Conservation (phyloP, 2,797 vertebrate genomes). For the Syngnathus rostellatus region DNA sequence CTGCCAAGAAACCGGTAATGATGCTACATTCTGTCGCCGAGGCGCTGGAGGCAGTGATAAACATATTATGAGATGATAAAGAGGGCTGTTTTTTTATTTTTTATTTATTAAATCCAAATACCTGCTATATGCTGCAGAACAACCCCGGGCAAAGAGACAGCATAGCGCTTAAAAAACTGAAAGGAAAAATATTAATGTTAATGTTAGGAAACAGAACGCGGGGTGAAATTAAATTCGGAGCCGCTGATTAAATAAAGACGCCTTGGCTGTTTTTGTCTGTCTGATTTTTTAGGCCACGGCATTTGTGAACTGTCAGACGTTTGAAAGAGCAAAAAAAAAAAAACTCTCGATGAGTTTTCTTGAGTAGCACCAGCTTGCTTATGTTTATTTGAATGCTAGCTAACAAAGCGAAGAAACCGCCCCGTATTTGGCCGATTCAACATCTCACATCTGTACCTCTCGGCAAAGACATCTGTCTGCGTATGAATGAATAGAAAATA, state of each 20-base stretch:
- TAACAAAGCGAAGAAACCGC: conserved; percentile 26
- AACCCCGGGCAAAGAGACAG: conserved; percentile 14
- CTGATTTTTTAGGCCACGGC: conserved; percentile 49
- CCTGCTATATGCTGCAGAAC: conserved; percentile 34
- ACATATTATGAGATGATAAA: conserved; percentile 56
- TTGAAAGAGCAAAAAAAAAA: conserved; percentile 22
- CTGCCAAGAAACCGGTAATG: conserved; percentile 46
- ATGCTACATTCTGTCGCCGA: conserved; percentile 34
- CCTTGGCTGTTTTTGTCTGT: conserved; percentile 31
- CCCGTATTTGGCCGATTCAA: conserved; percentile 12
- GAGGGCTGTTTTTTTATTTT: conserved; percentile 20
- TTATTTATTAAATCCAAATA: conserved; percentile 21
- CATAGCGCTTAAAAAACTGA: conserved; percentile 16
- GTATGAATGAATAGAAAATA: conserved; percentile 6
- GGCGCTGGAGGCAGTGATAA: conserved; percentile 51
- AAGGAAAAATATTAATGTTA: conserved; percentile 24
- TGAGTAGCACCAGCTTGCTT: conserved; percentile 34
- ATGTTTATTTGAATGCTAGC: conserved; percentile 40
- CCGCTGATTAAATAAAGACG: conserved; percentile 23
- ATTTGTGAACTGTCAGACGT: conserved; percentile 47
- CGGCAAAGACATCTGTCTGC: conserved; percentile 22
- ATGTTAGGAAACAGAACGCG: conserved; percentile 15
- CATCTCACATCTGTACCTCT: conserved; percentile 19
- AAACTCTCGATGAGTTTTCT: conserved; percentile 40
- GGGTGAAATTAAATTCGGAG: conserved; percentile 30